A percentile compares a stretch with the other conserved stretches of the same genome.
These are phyloP conservation scores for Formicarius rufipectus DNA, from an alignment of 2,113 vertebrate genomes.

Conservation along the genomic window DNA sequence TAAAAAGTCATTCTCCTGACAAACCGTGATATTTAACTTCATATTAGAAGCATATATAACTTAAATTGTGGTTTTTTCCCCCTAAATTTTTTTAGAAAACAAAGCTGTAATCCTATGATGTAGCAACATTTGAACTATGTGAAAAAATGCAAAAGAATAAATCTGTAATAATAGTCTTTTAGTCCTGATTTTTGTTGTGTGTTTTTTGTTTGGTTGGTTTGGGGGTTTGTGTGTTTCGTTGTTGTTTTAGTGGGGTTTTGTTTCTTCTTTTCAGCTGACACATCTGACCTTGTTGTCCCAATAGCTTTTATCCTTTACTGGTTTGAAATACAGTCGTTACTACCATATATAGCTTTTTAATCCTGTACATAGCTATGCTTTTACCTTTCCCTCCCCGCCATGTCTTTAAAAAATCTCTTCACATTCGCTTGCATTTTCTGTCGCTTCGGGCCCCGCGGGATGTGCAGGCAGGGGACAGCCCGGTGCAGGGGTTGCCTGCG, in stretches of 20 bases:
- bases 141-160: not conserved
- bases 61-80: not conserved
- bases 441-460: not conserved
- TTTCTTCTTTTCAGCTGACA: not conserved
- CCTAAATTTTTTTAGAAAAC: not conserved
- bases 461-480: too few species aligned
- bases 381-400: not conserved
- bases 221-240: too few species aligned
- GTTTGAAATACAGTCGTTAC: not conserved
- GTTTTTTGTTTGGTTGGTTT: not conserved
- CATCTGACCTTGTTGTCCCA: not conserved
- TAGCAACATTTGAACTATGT: not conserved
- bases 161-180: not conserved
- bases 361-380: not conserved
- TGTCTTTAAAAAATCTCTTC: not conserved
- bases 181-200: not conserved
- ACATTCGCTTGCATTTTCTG: not conserved
- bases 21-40: not conserved
- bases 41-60: not conserved
- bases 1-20: not conserved
- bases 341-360: not conserved
- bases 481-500: not conserved
- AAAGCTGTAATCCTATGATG: not conserved
- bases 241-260: not conserved
- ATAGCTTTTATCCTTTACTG: not conserved